Evolutionary conservation across 2,888 invertebrate genomes (phyloP).

Genomic region (Belgica antarctica): DNA sequence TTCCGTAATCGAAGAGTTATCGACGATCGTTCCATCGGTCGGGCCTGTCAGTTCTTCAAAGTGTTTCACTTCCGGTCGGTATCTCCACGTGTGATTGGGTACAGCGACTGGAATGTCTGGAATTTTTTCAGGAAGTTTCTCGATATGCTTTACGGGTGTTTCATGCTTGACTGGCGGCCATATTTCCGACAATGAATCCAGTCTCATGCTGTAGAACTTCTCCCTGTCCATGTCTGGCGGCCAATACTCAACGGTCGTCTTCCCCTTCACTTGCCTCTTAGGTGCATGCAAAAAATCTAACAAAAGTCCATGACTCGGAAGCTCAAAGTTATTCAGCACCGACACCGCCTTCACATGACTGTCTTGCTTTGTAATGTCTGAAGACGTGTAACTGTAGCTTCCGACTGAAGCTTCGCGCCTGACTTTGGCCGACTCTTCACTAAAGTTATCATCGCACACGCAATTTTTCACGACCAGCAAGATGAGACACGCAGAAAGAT

Average conservation of each 20-base stretch:
- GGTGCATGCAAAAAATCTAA: not conserved
- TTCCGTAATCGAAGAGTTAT: not conserved
- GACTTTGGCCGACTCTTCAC: not conserved
- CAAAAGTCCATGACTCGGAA: not conserved
- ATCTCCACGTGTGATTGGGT: not conserved
- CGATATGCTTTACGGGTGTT: not conserved
- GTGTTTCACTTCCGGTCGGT: not conserved
- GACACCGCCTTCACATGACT: not conserved
- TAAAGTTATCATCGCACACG: not conserved
- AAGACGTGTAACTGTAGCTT: not conserved
- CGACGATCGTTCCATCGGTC: not conserved
- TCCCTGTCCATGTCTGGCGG: slow-evolving; percentile 33
- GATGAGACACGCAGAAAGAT: not conserved
- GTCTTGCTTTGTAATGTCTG: not conserved
- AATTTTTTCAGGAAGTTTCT: not conserved
- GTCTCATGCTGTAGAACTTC: slow-evolving; percentile 12
- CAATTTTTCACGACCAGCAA: not conserved
- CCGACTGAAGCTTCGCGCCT: slow-evolving; percentile 20
- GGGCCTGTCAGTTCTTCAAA: no score
- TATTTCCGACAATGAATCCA: not conserved
- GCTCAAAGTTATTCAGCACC: not conserved
- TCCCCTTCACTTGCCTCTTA: not conserved
- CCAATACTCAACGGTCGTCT: slow-evolving; percentile 31
- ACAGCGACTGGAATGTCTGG: not conserved
- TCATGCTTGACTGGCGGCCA: not conserved